A percentile compares a stretch with the other conserved stretches of the same genome.
Evolutionary conservation across 2,888 invertebrate genomes (phyloP).

Genomic region (Synergus gifuensis): DNA sequence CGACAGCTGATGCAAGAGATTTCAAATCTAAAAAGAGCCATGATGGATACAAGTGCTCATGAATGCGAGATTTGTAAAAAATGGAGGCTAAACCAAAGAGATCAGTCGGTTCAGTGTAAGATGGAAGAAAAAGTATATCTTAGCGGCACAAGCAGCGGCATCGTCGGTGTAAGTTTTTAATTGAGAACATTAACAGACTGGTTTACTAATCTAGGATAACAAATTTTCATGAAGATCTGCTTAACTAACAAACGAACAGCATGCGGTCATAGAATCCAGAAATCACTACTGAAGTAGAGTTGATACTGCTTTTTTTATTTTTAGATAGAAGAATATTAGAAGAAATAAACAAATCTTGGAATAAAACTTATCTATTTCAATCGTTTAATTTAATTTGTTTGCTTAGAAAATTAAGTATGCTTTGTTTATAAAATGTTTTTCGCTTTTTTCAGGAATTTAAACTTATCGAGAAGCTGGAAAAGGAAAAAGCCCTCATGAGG

Average conservation of each 20-base stretch:
- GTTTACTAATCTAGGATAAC: not conserved
- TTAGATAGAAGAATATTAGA: not conserved
- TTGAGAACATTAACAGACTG: not conserved
- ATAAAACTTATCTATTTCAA: not conserved
- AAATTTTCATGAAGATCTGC: not conserved
- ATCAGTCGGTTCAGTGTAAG: constrained; percentile 66
- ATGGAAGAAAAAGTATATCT: constrained; percentile 56
- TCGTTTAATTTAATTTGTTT: not conserved
- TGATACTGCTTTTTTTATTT: not conserved
- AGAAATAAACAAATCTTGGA: not conserved
- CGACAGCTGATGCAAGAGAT: constrained; percentile 58
- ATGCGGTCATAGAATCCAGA: not conserved
- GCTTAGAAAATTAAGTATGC: not conserved
- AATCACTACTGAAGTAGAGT: not conserved
- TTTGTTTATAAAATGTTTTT: not conserved
- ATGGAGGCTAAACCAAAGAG: constrained; percentile 60
- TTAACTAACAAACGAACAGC: not conserved
- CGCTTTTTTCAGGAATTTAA: constrained; percentile 78
- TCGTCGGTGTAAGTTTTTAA: constrained; percentile 63
- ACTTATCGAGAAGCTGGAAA: constrained; percentile 79
- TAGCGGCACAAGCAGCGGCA: constrained; percentile 63
- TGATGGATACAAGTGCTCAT: constrained; percentile 55
- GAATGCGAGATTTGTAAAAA: constrained; percentile 66
- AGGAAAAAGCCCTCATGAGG: constrained; percentile 78
- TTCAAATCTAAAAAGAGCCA: constrained; percentile 58